phyloP scores from a whole-genome alignment of 2,113 vertebrate species.

The Aspidoscelis tigris region DNA sequence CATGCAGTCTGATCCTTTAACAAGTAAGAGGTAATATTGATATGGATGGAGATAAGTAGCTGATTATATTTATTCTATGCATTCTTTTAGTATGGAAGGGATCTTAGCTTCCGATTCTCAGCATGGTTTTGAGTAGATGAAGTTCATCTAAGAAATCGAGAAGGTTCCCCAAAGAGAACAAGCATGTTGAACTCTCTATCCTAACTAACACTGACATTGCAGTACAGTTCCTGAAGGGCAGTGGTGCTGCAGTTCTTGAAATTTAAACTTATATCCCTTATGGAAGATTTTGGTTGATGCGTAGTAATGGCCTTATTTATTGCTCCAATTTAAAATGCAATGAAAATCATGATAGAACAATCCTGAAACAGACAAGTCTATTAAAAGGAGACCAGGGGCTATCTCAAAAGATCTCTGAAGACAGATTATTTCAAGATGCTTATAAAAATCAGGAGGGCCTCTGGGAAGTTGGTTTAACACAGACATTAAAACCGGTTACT shows the following conservation, averaged over 20 bases:
- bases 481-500: background rate
- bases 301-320: conserved; percentile 7
- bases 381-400: background rate
- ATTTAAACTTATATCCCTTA: background rate
- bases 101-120: background rate
- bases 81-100: background rate
- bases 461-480: background rate
- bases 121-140: too few relatives aligned
- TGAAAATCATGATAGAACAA: conserved; percentile 17
- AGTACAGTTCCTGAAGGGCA: conserved; percentile 19
- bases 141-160: background rate
- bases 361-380: background rate
- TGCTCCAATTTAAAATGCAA: conserved; percentile 27
- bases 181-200: fast-evolving
- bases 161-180: background rate
- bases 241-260: background rate
- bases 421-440: background rate
- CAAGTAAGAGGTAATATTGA: too few relatives aligned
- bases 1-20: too few relatives aligned
- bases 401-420: background rate
- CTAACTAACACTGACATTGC: background rate
- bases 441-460: background rate
- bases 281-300: background rate
- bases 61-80: too few relatives aligned
- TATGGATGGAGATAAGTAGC: too few relatives aligned